Base-by-base conservation (phyloP, 1,140 invertebrate genomes). In the Asobara japonica region DNA sequence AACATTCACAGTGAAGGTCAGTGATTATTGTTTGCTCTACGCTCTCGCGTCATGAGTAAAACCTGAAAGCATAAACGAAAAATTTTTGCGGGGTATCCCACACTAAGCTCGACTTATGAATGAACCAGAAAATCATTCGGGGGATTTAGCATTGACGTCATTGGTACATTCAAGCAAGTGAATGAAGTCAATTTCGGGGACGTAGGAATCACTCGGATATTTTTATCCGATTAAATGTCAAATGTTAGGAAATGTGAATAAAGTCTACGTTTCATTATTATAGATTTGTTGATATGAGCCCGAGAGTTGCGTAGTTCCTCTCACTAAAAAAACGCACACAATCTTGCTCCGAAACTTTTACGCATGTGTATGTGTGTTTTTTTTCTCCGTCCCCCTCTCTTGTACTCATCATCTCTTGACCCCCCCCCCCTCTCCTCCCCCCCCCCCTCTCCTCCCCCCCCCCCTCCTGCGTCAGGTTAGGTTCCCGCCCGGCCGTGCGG, bases 171-270 rank as follows among this genome's bases (percentile, higher is more conserved):
- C 22, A 56, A 4, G 25, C 3, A 56, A 25, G 20, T 56, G 51
- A 56, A 56, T 56, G 51, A 56, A 56, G 51, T 56, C 51, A 22
- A 56, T 56, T 45, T 45, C 7, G 41, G 41, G 5, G 41, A 45
- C n/a, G 41, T 5, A 45, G 41, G 41, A 45, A 45, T 45, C 41
- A 45, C 41, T 45, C 7, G 13, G n/a, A 16, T 45, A 45, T 45
- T 45, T 45, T 45, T 45, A 16, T 13, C 5, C 41, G 41, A 45
- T 45, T 13, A 45, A 45, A 45, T 45, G 41, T 45, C 41, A 45
- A 45, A 45, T 45, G 41, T 45, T 45, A 18, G 41, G 18, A 16
- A 45, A 45, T n/a, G n/a, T n/a, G n/a, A 45, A 13, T 16, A 13
- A 13, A 45, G 41, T 45, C 41, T n/a, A 45, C 41, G 18, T 45